Conservation (phyloP, 2,797 vertebrate genomes). For the Diplodus puntazzo region DNA sequence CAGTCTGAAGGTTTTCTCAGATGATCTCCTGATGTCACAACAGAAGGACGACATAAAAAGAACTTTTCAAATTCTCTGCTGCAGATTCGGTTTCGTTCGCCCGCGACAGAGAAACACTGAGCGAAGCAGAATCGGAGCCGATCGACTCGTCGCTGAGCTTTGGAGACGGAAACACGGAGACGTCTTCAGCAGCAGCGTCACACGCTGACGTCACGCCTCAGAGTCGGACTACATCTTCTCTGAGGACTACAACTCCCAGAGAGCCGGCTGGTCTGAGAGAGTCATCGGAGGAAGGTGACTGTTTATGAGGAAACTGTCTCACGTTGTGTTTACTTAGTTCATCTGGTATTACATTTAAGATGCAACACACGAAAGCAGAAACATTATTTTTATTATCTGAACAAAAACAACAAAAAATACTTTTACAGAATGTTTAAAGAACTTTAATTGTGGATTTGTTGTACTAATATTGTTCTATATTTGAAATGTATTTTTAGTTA, state of each 20-base stretch:
- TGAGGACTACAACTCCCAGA: constrained; percentile 37
- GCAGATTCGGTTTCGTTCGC: constrained; percentile 11
- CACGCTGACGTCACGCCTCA: fast-evolving
- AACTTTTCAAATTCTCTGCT: neutral
- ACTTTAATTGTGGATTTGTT: neutral
- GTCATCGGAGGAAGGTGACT: constrained; percentile 29
- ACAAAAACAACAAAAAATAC: neutral
- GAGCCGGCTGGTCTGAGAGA: fast-evolving
- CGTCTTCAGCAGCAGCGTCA: neutral
- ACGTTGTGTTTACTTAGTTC: neutral
- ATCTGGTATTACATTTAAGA: neutral
- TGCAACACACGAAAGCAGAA: neutral
- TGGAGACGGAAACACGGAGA: fast-evolving
- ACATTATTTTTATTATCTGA: too few relatives aligned
- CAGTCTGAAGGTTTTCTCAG: too few relatives aligned
- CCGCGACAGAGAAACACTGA: neutral
- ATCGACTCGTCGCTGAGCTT: neutral
- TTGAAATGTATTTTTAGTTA: too few relatives aligned
- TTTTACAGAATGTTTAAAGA: too few relatives aligned
- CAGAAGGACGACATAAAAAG: too few relatives aligned
- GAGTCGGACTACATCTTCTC: neutral
- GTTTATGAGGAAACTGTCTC: neutral
- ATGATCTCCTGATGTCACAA: too few relatives aligned
- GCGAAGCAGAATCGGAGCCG: neutral
- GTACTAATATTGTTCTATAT: too few relatives aligned